Evolutionary conservation across 1,140 invertebrate species (phyloP), one percentile per base, ranked within the genome.

Genomic region (Octopus bimaculoides): DNA sequence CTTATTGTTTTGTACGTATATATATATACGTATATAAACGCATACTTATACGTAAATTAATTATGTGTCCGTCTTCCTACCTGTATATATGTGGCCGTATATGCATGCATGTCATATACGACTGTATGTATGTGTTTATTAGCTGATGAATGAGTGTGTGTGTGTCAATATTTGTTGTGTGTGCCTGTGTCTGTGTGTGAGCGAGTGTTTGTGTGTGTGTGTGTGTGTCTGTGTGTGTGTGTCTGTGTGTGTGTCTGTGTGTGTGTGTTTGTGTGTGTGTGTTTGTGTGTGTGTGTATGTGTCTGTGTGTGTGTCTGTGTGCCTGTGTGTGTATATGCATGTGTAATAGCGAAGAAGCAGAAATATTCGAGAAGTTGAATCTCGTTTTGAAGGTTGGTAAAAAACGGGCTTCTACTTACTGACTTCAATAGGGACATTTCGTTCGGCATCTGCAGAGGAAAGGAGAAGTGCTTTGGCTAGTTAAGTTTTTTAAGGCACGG

Each of bases 401-500:
- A 71, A 61, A 61, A 71, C 17, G 26, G 14, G 66, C 26, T 71
- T 71, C 26, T 71, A 71, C 66, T 71, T 71, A 71, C 66, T 71
- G 66, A 71, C 26, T 71, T 71, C 66, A 71, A 71, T 71, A 71
- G 66, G 26, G 66, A 71, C 66, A 71, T 71, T 71, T 71, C 66
- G 66, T 71, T 71, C 66, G 66, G 66, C 66, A 71, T 71, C 66
- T 71, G 66, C 9, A 71, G 66, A 71, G 66, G 66, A 71, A 71
- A 71, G 66, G 66, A 71, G 66, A 71, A 71, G 66, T 14, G 17
- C 26, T 71, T 71, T 71, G 7, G 66, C 66, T 71, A 71, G 26
- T 71, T n/a, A 71, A 71, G 26, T 41, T 41, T 41, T 41, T 41
- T 41, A 41, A 41, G 26, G 26, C 26, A 41, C 26, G 26, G 26